These are phyloP conservation scores for Drosophila neutralis DNA, from an alignment of 2,888 invertebrate genomes.

Conservation along the genomic window DNA sequence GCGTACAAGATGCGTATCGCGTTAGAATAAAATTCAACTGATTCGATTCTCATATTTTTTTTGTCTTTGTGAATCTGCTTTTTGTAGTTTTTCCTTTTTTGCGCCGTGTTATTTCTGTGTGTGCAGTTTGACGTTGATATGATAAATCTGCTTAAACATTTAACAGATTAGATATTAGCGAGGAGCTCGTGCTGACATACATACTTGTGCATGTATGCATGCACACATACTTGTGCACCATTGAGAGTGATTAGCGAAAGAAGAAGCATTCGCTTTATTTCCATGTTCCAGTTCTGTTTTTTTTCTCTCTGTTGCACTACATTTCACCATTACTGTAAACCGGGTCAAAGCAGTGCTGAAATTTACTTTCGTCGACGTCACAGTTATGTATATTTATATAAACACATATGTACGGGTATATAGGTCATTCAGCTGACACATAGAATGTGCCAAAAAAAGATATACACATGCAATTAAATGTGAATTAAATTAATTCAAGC, in stretches of 20 bases:
- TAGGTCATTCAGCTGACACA: slow-evolving; percentile 57
- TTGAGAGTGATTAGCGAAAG: slow-evolving; percentile 30
- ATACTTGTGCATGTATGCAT: neutral
- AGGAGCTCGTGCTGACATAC: slow-evolving; percentile 31
- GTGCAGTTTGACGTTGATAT: slow-evolving; percentile 56
- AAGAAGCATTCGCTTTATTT: slow-evolving; percentile 13
- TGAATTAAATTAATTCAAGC: slow-evolving; percentile 22
- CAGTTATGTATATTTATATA: slow-evolving; percentile 14
- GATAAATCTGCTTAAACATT: slow-evolving; percentile 69
- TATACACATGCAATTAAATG: slow-evolving; percentile 23
- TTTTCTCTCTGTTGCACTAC: slow-evolving; percentile 35
- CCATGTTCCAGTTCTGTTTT: slow-evolving; percentile 47
- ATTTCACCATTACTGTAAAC: slow-evolving; percentile 54
- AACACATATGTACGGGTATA: slow-evolving; percentile 28
- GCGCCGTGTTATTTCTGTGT: slow-evolving; percentile 41
- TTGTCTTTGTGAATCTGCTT: slow-evolving; percentile 25
- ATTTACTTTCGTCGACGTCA: slow-evolving; percentile 54
- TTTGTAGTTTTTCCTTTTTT: slow-evolving; percentile 5
- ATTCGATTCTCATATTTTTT: slow-evolving; percentile 25
- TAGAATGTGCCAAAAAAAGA: slow-evolving; percentile 19
- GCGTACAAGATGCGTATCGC: slow-evolving; percentile 36
- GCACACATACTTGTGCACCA: neutral
- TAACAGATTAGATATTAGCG: slow-evolving; percentile 72
- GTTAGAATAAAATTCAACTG: slow-evolving; percentile 62
- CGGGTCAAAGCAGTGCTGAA: slow-evolving; percentile 61